phyloP scores from a whole-genome alignment of 2,113 vertebrate species.

The Tenrec ecaudatus region DNA sequence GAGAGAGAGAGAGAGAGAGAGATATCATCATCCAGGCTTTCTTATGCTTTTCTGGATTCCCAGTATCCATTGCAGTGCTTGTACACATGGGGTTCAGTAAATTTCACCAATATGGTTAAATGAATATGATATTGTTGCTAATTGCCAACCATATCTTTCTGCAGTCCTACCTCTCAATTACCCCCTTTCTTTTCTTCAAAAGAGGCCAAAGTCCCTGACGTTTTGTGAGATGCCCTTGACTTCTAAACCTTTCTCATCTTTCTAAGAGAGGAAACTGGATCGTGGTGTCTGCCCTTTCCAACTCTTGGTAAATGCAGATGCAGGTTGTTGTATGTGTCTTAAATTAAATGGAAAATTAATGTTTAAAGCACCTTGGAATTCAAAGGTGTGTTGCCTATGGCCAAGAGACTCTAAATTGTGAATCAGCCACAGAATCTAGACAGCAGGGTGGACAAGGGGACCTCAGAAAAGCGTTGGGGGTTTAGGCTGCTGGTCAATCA shows the following conservation, averaged over 20 bases:
- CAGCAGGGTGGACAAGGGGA: accelerated
- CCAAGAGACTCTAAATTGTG: too few species aligned
- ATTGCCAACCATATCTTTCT: not conserved
- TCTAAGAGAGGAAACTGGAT: not conserved
- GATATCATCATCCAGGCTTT: not conserved
- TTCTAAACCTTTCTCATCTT: not conserved
- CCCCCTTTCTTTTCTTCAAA: not conserved
- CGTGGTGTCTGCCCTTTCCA: not conserved
- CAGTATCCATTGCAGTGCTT: not conserved
- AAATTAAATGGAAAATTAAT: too few species aligned
- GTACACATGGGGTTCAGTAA: not conserved
- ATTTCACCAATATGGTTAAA: not conserved
- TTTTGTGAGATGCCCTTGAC: not conserved
- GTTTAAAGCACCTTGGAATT: too few species aligned
- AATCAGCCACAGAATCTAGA: too few species aligned
- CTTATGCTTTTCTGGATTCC: not conserved
- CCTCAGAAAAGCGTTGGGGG: accelerated
- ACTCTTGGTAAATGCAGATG: not conserved
- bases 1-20: not conserved
- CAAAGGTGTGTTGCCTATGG: not conserved
- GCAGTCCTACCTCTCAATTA: not conserved
- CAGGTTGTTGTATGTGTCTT: too few species aligned
- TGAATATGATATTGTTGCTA: not conserved
- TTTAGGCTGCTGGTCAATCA: too few species aligned
- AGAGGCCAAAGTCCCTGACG: not conserved